Conservation (phyloP, 2,113 vertebrate species). For the Ammodytes marinus region DNA sequence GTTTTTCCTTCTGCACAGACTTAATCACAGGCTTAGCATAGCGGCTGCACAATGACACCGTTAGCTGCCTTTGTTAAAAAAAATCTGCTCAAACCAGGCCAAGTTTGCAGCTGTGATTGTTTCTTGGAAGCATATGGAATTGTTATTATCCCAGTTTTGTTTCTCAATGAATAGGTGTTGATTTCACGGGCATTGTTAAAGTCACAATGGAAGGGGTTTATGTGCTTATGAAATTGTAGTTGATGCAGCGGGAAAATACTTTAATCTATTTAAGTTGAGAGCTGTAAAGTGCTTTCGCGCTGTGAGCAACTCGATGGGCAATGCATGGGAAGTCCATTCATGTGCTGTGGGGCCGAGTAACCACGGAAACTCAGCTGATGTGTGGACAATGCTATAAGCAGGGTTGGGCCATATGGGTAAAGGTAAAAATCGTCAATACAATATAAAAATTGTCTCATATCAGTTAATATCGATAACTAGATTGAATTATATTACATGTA, state of each 20-base stretch:
- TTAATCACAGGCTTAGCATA: constrained; percentile 30
- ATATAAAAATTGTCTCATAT: too few relatives aligned
- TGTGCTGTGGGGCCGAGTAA: too few relatives aligned
- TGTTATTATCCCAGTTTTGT: constrained; percentile 47
- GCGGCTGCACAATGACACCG: constrained; percentile 37
- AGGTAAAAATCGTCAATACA: too few relatives aligned
- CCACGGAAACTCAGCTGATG: too few relatives aligned
- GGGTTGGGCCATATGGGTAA: too few relatives aligned
- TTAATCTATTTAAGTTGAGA: not conserved
- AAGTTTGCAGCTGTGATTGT: constrained; percentile 62
- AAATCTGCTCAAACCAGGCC: constrained; percentile 25
- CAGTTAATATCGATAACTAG: too few relatives aligned
- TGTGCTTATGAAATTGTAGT: not conserved
- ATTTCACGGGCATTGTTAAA: constrained; percentile 10
- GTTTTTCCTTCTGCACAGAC: constrained; percentile 41
- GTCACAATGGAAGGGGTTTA: not conserved
- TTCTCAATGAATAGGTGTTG: not conserved
- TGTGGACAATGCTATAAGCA: too few relatives aligned
- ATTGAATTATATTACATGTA: too few relatives aligned
- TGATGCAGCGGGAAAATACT: not conserved
- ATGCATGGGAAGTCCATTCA: not conserved
- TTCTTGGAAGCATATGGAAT: constrained; percentile 45
- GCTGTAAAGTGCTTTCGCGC: not conserved
- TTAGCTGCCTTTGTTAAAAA: constrained; percentile 49
- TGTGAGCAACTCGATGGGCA: not conserved